Conservation (phyloP, 2,888 invertebrate genomes). For the Zelleria hepariella region DNA sequence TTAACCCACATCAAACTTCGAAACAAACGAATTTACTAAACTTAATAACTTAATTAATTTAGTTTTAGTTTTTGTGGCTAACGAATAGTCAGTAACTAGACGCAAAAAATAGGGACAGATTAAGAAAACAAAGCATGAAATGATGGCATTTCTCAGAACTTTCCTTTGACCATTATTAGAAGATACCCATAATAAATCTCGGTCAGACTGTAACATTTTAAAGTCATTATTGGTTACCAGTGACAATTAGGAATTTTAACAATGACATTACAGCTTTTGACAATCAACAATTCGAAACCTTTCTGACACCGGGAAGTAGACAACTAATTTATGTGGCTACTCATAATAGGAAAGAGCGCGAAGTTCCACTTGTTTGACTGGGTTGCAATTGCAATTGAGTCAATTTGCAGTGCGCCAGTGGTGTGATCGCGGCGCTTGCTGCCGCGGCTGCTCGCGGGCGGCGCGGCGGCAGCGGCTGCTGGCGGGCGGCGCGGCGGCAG, state of each 20-base stretch:
- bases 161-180: constrained; percentile 23
- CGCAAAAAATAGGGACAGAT: not conserved
- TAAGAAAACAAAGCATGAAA: constrained; percentile 4
- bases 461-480: not conserved
- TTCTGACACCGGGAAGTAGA: too few species aligned
- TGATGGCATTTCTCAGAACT: constrained; percentile 17
- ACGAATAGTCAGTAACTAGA: not conserved
- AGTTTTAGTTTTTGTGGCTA: not conserved
- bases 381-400: too few species aligned
- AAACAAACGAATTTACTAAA: not conserved
- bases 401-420: too few species aligned
- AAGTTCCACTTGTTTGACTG: too few species aligned
- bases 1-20: constrained; percentile 17
- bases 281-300: not conserved
- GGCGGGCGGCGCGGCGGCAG: constrained; percentile 17
- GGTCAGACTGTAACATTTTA: not conserved
- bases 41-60: not conserved
- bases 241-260: not conserved
- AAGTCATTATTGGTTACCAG: constrained; percentile 1
- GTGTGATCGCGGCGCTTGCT: not conserved
- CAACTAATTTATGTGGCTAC: too few species aligned
- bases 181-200: constrained; percentile 28
- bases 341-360: too few species aligned
- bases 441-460: not conserved
- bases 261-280: not conserved